Conservation (phyloP, 2,113 vertebrate species). For the Sigmodon hispidus region DNA sequence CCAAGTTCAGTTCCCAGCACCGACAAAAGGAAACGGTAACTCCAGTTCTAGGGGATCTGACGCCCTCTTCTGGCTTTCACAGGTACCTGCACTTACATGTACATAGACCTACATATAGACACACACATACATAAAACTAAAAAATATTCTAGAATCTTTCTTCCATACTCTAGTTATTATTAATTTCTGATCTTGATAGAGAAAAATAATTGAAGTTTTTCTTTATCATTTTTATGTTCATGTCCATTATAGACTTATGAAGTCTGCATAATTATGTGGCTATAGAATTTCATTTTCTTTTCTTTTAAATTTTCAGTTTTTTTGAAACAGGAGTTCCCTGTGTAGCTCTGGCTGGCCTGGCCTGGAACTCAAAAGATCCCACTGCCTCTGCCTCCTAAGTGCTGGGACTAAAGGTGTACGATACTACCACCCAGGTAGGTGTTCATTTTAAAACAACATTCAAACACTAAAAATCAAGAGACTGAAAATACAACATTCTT, state of each 20-base stretch:
- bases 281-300: constrained; percentile 7
- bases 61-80: background rate
- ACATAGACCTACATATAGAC: background rate
- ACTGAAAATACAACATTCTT: constrained; percentile 31
- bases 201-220: constrained; percentile 53
- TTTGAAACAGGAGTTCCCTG: background rate
- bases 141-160: background rate
- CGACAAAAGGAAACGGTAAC: background rate
- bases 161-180: background rate
- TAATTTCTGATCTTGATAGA: constrained; percentile 15
- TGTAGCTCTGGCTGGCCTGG: background rate
- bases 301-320: background rate
- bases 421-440: background rate
- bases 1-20: background rate
- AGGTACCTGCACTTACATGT: background rate
- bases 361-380: background rate
- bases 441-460: constrained; percentile 13
- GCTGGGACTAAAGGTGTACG: background rate
- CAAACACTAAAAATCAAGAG: constrained; percentile 50
- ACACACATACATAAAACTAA: background rate
- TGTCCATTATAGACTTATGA: background rate
- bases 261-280: constrained; percentile 4
- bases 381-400: background rate
- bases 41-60: background rate
- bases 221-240: constrained; percentile 7